These are phyloP conservation scores for Drosophila sp. DNA, from an alignment of 1,140 invertebrate species.

Conservation along the genomic window DNA sequence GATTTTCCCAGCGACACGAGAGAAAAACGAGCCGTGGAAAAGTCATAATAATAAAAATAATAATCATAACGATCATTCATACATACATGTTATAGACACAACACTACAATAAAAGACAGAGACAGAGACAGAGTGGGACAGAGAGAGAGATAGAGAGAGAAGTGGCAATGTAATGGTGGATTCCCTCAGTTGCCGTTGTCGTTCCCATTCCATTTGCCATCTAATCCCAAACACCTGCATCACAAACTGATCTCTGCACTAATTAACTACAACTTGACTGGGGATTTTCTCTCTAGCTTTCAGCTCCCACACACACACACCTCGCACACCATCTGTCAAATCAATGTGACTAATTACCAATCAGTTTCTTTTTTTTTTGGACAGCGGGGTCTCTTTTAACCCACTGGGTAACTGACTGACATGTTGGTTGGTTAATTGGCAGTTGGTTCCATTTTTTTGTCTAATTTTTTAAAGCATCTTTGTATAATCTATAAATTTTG, in stretches of 20 bases:
- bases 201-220: constrained; percentile 59
- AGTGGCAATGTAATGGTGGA: constrained; percentile 41
- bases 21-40: constrained; percentile 20
- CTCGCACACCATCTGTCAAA: constrained; percentile 55
- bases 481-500: too few species aligned
- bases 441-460: not conserved
- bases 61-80: constrained; percentile 54
- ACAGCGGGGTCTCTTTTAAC: too few species aligned
- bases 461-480: not conserved
- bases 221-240: constrained; percentile 36
- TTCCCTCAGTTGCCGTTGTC: constrained; percentile 22
- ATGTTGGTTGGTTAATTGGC: not conserved
- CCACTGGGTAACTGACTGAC: not conserved
- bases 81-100: constrained; percentile 27
- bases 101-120: not conserved
- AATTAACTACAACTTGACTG: constrained; percentile 25
- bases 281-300: not conserved
- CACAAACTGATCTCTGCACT: constrained; percentile 35
- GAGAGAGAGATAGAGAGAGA: constrained; percentile 14
- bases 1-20: constrained; percentile 35
- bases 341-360: constrained; percentile 71
- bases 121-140: not conserved
- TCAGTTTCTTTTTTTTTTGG: constrained; percentile 39
- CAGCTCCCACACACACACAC: not conserved
- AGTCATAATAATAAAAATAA: constrained; percentile 64